These are phyloP conservation scores for Callithrix jacchus DNA, from an alignment of 2,113 vertebrate species.

Conservation along the genomic window DNA sequence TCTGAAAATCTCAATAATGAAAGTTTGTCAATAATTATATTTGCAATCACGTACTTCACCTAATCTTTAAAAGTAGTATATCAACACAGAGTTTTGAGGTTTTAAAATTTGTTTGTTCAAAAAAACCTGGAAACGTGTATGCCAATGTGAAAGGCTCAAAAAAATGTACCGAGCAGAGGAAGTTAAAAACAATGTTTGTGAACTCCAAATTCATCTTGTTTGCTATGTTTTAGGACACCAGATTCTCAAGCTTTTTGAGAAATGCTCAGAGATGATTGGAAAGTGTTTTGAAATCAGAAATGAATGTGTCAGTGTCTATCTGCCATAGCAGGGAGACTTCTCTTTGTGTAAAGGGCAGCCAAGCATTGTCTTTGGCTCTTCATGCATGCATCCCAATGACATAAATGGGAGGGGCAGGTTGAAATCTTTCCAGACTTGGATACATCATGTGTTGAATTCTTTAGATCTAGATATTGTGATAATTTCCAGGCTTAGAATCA, in stretches of 20 bases:
- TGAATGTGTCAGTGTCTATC: not conserved
- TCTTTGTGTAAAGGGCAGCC: conserved; percentile 8
- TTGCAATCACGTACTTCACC: not conserved
- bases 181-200: not conserved
- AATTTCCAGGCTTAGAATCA: not conserved
- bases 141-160: not conserved
- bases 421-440: conserved; percentile 16
- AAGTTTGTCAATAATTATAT: not conserved
- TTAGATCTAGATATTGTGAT: not conserved
- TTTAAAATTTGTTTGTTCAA: conserved; percentile 19
- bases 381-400: not conserved
- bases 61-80: not conserved
- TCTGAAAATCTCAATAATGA: conserved; percentile 1
- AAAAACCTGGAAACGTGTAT: not conserved
- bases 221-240: not conserved
- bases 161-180: not conserved
- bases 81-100: not conserved
- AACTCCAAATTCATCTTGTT: not conserved
- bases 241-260: conserved; percentile 5
- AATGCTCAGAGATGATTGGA: not conserved
- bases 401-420: conserved; percentile 2
- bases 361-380: not conserved
- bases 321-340: not conserved
- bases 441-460: not conserved
- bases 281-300: conserved; percentile 45